phyloP scores from a whole-genome alignment of 2,888 invertebrate species.

The Athalia cordata region DNA sequence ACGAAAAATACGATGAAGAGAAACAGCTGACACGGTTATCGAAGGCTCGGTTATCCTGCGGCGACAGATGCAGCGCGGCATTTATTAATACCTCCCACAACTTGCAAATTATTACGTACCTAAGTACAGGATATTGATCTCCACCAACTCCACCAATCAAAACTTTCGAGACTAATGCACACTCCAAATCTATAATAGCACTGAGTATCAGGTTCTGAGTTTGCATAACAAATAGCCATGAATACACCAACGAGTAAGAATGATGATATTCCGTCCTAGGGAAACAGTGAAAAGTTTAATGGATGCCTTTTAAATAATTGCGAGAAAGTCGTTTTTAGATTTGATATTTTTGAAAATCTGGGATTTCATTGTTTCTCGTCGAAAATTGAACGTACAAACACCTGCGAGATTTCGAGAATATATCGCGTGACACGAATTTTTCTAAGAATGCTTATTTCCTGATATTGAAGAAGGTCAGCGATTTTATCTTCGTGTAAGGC shows the following conservation, averaged over 20 bases:
- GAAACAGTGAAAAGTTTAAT: too few relatives aligned
- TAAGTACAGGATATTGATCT: neutral
- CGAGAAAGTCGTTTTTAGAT: too few relatives aligned
- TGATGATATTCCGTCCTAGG: too few relatives aligned
- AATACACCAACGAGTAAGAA: too few relatives aligned
- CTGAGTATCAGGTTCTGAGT: neutral
- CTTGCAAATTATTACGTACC: neutral
- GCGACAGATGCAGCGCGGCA: neutral
- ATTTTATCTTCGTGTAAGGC: conserved; percentile 2
- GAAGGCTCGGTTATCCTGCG: neutral
- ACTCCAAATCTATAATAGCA: neutral
- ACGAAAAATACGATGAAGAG: neutral
- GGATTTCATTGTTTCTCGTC: too few relatives aligned
- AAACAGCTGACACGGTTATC: conserved; percentile 24
- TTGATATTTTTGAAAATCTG: too few relatives aligned
- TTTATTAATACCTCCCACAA: neutral
- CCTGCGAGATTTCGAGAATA: too few relatives aligned
- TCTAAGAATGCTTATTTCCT: neutral
- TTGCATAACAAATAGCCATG: neutral
- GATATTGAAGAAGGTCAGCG: neutral
- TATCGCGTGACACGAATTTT: too few relatives aligned
- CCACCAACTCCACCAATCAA: neutral
- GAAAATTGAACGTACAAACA: too few relatives aligned
- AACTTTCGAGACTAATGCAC: neutral
- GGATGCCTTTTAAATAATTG: too few relatives aligned